A percentile compares a stretch with the other conserved stretches of the same genome.
These are phyloP conservation scores for Nephrocerus scutellatus DNA, from an alignment of 2,888 invertebrate species.

Conservation along the genomic window DNA sequence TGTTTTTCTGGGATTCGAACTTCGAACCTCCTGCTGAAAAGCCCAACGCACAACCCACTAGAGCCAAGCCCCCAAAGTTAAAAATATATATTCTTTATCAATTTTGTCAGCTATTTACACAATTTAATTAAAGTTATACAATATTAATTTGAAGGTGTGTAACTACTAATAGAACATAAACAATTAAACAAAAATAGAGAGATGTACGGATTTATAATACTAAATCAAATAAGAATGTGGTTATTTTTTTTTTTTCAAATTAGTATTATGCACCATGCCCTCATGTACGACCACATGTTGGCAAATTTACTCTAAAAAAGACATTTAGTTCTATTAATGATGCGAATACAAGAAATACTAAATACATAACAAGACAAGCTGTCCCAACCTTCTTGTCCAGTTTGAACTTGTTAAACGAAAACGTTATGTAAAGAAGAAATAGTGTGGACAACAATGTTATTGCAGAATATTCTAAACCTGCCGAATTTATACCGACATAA, in stretches of 20 bases:
- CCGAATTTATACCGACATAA: constrained; percentile 81
- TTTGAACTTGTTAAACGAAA: constrained; percentile 80
- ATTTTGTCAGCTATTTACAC: no score
- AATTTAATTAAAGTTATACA: no score
- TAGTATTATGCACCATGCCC: no score
- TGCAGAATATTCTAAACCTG: constrained; percentile 84
- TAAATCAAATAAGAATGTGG: background rate
- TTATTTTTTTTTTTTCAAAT: no score
- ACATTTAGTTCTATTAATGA: constrained; percentile 88
- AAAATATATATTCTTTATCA: no score
- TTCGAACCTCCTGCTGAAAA: no score
- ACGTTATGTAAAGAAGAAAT: constrained; percentile 73
- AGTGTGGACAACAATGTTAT: constrained; percentile 82
- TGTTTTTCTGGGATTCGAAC: no score
- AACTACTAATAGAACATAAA: background rate
- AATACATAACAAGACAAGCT: constrained; percentile 80
- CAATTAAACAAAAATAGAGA: background rate
- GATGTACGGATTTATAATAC: background rate
- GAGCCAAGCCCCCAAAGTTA: no score
- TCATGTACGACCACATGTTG: constrained; percentile 65
- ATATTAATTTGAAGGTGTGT: no score
- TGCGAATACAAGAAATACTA: constrained; percentile 77
- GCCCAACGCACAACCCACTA: no score
- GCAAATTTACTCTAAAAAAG: constrained; percentile 84
- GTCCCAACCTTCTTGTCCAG: constrained; percentile 78